Evolutionary conservation across 1,140 invertebrate species (phyloP).

Genomic region (Probaryconus sp.): DNA sequence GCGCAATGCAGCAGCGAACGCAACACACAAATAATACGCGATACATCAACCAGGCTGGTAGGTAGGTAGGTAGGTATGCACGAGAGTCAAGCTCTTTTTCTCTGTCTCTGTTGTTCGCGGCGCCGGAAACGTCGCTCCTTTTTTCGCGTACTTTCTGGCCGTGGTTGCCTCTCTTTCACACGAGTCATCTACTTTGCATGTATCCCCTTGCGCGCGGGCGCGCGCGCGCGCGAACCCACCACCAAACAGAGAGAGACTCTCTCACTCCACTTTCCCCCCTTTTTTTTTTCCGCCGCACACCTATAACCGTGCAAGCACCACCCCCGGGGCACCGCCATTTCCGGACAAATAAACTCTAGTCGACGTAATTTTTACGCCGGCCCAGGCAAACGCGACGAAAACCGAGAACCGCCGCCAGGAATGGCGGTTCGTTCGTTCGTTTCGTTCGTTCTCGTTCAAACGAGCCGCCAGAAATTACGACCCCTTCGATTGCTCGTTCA

Average conservation of each 20-base stretch:
- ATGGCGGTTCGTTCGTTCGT: conserved; percentile 43
- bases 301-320: conserved; percentile 76
- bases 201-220: conserved; percentile 47
- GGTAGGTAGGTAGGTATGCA: conserved; percentile 66
- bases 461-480: conserved; percentile 27
- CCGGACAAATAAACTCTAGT: conserved; percentile 79
- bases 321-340: conserved; percentile 77
- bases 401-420: conserved; percentile 68
- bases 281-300: conserved; percentile 73
- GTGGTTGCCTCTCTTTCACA: conserved; percentile 60
- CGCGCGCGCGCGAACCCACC: conserved; percentile 33
- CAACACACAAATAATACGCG: conserved; percentile 79
- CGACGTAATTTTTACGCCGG: conserved; percentile 78
- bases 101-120: conserved; percentile 58
- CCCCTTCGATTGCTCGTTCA: conserved; percentile 10
- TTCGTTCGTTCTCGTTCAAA: conserved; percentile 27
- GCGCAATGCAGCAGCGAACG: conserved; percentile 78
- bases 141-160: conserved; percentile 60
- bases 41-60: conserved; percentile 76
- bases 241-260: conserved; percentile 3
- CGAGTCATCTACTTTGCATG: conserved; percentile 64
- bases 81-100: conserved; percentile 64
- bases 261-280: conserved; percentile 67
- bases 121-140: conserved; percentile 41
- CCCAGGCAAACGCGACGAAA: conserved; percentile 73